A percentile compares a stretch with the other conserved stretches of the same genome.
Evolutionary conservation across 2,797 vertebrate genomes (phyloP).

Genomic region (Pterois miles): DNA sequence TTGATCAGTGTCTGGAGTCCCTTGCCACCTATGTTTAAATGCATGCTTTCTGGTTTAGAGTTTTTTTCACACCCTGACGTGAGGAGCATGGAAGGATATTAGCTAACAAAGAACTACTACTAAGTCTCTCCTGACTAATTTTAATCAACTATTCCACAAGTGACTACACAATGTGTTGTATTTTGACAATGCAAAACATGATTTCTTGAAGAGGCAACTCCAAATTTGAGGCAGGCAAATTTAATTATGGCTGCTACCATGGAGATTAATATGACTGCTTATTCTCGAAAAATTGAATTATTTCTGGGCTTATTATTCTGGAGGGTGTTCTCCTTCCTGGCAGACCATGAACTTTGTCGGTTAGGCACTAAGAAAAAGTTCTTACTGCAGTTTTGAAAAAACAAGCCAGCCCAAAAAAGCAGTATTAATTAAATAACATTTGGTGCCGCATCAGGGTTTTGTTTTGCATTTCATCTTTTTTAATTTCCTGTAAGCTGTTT

Average conservation of each 20-base stretch:
- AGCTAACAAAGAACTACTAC: background rate
- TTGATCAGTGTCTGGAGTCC: background rate
- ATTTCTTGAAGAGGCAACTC: slow-evolving; percentile 25
- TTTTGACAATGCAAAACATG: background rate
- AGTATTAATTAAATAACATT: background rate
- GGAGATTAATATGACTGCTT: slow-evolving; percentile 59
- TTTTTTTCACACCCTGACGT: background rate
- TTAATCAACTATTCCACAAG: background rate
- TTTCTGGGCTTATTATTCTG: slow-evolving; percentile 50
- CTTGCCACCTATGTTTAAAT: background rate
- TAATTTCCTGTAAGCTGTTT: background rate
- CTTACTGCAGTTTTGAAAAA: slow-evolving; percentile 17
- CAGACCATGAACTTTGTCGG: slow-evolving; percentile 19
- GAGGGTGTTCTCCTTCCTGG: slow-evolving; percentile 37
- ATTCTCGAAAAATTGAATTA: slow-evolving; percentile 62
- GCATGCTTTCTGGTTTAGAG: background rate
- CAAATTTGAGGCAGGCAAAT: slow-evolving; percentile 54
- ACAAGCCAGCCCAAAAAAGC: background rate
- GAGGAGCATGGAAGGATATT: background rate
- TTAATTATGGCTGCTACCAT: slow-evolving; percentile 48
- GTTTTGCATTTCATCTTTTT: background rate
- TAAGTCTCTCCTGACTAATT: background rate
- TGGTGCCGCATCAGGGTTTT: background rate
- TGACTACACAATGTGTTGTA: background rate
- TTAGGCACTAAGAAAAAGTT: slow-evolving; percentile 4